Evolutionary conservation across 2,797 vertebrate species (phyloP).

Genomic region (Gymnothorax javanicus): DNA sequence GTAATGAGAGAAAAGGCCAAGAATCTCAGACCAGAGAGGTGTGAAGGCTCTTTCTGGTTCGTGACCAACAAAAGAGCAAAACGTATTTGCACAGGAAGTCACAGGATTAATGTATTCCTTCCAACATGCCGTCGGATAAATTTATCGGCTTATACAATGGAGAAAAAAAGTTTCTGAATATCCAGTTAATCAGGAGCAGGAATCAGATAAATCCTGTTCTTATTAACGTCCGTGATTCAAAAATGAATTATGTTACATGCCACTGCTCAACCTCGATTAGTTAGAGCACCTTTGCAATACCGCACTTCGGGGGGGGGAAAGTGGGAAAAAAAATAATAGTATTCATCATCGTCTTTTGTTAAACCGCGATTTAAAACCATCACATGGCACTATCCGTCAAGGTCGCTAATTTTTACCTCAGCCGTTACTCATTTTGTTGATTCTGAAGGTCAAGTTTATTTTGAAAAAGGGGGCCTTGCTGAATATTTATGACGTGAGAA

Average conservation of each 20-base stretch:
- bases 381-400: background rate
- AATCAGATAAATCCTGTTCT: conserved; percentile 13
- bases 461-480: conserved; percentile 10
- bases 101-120: conserved; percentile 15
- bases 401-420: conserved; percentile 1
- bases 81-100: conserved; percentile 17
- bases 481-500: conserved; percentile 8
- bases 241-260: conserved; percentile 12
- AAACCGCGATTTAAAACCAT: background rate
- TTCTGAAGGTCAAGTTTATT: conserved; percentile 28
- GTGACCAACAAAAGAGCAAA: conserved; percentile 21
- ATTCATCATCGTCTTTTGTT: background rate
- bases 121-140: background rate
- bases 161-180: conserved; percentile 10
- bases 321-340: background rate
- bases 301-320: background rate
- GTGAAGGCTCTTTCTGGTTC: background rate
- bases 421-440: background rate
- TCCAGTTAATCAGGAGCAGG: conserved; percentile 25
- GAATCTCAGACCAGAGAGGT: background rate
- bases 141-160: background rate
- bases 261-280: conserved; percentile 6
- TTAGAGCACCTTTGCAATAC: background rate
- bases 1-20: background rate
- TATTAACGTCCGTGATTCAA: conserved; percentile 10